A percentile compares a stretch with the other conserved stretches of the same genome.
Evolutionary conservation across 2,888 invertebrate species (phyloP).

Genomic region (Euspilapteryx auroguttella): DNA sequence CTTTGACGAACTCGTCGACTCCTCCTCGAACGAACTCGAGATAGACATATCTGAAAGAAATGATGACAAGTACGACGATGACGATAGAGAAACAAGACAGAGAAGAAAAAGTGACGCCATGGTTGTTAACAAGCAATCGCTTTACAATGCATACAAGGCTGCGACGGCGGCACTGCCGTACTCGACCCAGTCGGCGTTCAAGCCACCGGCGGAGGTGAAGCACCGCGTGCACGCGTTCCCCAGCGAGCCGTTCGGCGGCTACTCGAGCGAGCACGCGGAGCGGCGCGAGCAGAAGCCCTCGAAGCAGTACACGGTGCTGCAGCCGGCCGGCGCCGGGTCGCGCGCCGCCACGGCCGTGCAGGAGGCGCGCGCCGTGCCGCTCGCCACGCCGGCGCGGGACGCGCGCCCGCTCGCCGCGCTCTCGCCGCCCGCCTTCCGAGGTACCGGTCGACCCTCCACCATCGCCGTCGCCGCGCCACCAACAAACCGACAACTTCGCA

Average conservation of each 20-base stretch:
- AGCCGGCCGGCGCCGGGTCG: slow-evolving; percentile 80
- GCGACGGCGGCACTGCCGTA: slow-evolving; percentile 65
- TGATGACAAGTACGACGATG: slow-evolving; percentile 66
- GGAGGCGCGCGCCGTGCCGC: slow-evolving; percentile 65
- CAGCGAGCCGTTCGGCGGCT: slow-evolving; percentile 77
- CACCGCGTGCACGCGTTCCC: slow-evolving; percentile 43
- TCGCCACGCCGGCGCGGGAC: slow-evolving; percentile 52
- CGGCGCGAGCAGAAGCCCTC: slow-evolving; percentile 45
- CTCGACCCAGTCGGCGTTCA: slow-evolving; percentile 77
- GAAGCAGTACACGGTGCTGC: slow-evolving; percentile 86
- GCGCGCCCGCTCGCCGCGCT: slow-evolving; percentile 51
- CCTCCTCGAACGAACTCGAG: slow-evolving; percentile 77
- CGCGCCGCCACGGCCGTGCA: slow-evolving; percentile 81
- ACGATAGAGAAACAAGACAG: slow-evolving; percentile 49
- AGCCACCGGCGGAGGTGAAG: slow-evolving; percentile 73
- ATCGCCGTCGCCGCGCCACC: background rate
- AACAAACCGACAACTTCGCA: slow-evolving; percentile 20
- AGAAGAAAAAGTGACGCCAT: slow-evolving; percentile 54
- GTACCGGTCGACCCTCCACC: slow-evolving; percentile 34
- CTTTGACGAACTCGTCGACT: slow-evolving; percentile 76
- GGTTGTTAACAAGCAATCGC: slow-evolving; percentile 51
- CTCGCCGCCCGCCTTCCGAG: slow-evolving; percentile 79
- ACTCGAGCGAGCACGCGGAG: slow-evolving; percentile 60
- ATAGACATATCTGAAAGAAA: slow-evolving; percentile 77
- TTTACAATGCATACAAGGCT: slow-evolving; percentile 56